phyloP scores from a whole-genome alignment of 2,113 vertebrate genomes.

The Boulengeromyrus knoepffleri region DNA sequence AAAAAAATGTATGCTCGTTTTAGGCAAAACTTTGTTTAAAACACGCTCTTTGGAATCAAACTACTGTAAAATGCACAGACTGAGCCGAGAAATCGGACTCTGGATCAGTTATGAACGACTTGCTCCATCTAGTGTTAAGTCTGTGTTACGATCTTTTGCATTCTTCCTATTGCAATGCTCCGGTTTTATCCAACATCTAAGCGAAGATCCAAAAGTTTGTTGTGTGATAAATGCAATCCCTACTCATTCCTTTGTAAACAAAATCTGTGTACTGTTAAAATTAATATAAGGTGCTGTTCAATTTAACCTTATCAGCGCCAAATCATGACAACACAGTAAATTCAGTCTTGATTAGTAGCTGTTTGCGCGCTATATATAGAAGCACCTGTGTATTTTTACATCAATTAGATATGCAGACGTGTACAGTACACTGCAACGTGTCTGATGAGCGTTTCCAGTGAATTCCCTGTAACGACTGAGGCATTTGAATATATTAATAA shows the following conservation, averaged over 20 bases:
- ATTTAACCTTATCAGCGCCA: not conserved
- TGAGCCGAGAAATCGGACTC: not conserved
- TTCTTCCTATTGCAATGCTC: not conserved
- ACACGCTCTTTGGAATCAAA: not conserved
- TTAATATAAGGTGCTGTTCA: not conserved
- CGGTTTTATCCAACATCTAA: not conserved
- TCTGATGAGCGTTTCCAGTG: not conserved
- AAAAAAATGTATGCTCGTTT: not conserved
- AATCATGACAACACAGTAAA: not conserved
- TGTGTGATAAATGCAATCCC: not conserved
- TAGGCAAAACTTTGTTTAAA: not conserved
- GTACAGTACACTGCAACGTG: not conserved
- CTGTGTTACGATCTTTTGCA: not conserved
- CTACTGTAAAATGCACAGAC: not conserved
- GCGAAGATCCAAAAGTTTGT: not conserved
- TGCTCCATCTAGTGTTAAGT: conserved; percentile 21
- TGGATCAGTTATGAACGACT: not conserved
- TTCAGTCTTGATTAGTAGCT: not conserved
- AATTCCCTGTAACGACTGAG: not conserved
- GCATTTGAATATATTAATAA: conserved; percentile 19
- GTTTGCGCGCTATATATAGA: not conserved
- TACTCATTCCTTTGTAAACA: not conserved
- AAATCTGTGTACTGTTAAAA: not conserved
- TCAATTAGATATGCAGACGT: not conserved
- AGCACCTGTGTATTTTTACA: not conserved